phyloP scores from a whole-genome alignment of 2,888 invertebrate genomes.

The Epicampocera succincta region DNA sequence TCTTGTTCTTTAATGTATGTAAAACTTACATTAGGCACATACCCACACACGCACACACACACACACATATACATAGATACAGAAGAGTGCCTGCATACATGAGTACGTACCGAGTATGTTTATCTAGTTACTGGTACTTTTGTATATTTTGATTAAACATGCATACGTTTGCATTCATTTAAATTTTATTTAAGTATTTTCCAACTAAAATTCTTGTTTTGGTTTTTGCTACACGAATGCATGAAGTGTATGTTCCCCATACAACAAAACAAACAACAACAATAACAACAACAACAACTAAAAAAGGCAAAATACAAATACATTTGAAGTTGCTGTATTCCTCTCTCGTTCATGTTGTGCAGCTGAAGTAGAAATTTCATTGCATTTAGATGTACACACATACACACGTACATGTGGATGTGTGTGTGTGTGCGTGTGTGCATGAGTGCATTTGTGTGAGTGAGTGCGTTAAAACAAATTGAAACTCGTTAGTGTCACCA shows the following conservation, averaged over 20 bases:
- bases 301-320: background rate
- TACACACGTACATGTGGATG: background rate
- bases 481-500: slow-evolving; percentile 72
- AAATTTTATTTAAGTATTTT: slow-evolving; percentile 59
- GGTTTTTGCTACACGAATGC: slow-evolving; percentile 44
- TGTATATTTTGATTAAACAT: slow-evolving; percentile 56
- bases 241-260: slow-evolving; percentile 21
- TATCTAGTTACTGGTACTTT: slow-evolving; percentile 18
- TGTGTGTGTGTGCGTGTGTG: background rate
- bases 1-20: background rate
- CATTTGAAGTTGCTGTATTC: background rate
- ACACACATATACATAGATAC: too few relatives aligned
- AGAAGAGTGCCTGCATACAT: background rate
- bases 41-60: slow-evolving; percentile 5
- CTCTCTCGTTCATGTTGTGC: slow-evolving; percentile 5
- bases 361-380: slow-evolving; percentile 24
- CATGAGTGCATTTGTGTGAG: slow-evolving; percentile 12
- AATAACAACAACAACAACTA: too few relatives aligned
- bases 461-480: slow-evolving; percentile 70
- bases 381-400: background rate
- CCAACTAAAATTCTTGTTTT: slow-evolving; percentile 63
- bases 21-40: background rate
- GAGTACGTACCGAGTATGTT: background rate
- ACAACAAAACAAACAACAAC: too few relatives aligned
- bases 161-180: slow-evolving; percentile 66